phyloP scores from a whole-genome alignment of 1,140 invertebrate species.

The Chironomus tepperi region DNA sequence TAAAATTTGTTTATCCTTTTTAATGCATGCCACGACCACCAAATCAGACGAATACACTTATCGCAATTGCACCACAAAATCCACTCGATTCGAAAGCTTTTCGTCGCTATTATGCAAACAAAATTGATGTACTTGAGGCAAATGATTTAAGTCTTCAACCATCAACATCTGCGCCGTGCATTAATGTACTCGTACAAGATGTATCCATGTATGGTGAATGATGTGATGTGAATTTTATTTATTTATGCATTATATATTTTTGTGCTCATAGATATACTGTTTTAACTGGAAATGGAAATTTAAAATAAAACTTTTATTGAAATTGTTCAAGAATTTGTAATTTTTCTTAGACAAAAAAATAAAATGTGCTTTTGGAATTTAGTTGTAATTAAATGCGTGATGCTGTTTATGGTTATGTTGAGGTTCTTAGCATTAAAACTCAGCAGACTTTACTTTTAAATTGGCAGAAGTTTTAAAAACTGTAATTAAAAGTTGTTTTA shows the following conservation, averaged over 20 bases:
- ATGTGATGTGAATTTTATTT: too few relatives aligned
- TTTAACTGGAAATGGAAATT: too few relatives aligned
- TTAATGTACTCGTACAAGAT: constrained; percentile 26
- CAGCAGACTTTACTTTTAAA: too few relatives aligned
- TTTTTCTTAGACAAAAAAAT: not conserved
- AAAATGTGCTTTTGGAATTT: not conserved
- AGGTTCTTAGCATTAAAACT: too few relatives aligned
- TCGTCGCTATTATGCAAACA: constrained; percentile 24
- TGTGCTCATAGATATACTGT: too few relatives aligned
- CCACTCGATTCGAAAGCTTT: constrained; percentile 22
- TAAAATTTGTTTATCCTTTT: too few relatives aligned
- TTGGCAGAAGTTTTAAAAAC: too few relatives aligned
- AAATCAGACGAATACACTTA: not conserved
- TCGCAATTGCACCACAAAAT: constrained; percentile 20
- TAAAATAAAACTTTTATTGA: not conserved
- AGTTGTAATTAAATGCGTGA: not conserved
- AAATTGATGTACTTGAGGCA: constrained; percentile 25
- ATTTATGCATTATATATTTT: too few relatives aligned
- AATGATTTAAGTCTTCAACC: constrained; percentile 24
- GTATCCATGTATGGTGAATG: not conserved
- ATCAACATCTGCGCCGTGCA: constrained; percentile 25
- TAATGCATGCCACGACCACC: too few relatives aligned
- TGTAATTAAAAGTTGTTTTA: too few relatives aligned
- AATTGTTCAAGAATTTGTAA: not conserved
- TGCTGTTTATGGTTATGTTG: too few relatives aligned